phyloP scores from a whole-genome alignment of 2,113 vertebrate species.

The Nothocercus julius region DNA sequence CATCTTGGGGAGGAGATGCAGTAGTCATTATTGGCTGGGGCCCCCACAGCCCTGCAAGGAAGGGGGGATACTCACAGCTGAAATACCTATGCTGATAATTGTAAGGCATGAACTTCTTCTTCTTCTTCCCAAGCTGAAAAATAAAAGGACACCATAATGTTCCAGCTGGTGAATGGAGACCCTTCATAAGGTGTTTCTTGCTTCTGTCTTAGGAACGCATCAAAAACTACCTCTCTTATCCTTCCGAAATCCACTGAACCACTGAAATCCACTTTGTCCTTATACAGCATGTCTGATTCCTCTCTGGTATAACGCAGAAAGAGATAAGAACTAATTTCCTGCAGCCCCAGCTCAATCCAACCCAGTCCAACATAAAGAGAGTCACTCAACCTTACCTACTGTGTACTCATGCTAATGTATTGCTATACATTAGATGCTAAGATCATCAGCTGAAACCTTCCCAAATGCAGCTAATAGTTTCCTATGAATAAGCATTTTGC shows the following conservation, averaged over 20 bases:
- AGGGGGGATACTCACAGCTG: conserved; percentile 74
- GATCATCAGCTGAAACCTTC: not conserved
- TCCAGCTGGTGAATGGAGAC: not conserved
- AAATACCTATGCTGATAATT: conserved; percentile 86
- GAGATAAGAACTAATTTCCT: not conserved
- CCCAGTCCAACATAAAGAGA: not conserved
- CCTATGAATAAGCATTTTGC: not conserved
- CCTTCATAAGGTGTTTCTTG: not conserved
- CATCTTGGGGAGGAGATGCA: not conserved
- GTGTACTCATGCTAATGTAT: not conserved
- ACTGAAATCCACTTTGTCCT: not conserved
- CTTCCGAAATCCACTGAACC: not conserved
- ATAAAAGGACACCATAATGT: not conserved
- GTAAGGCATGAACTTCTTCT: conserved; percentile 86
- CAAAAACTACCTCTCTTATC: not conserved
- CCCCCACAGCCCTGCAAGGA: not conserved
- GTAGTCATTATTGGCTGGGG: not conserved
- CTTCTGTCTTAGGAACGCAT: not conserved
- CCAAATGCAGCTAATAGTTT: not conserved
- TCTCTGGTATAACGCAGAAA: not conserved
- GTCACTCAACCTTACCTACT: not conserved
- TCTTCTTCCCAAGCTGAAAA: conserved; percentile 83
- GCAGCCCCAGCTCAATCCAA: not conserved
- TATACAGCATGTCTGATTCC: not conserved
- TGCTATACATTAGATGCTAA: not conserved